A percentile compares a stretch with the other conserved stretches of the same genome.
Conservation (phyloP, 2,888 invertebrate species). For the Caenorhabditis macrosperma region DNA sequence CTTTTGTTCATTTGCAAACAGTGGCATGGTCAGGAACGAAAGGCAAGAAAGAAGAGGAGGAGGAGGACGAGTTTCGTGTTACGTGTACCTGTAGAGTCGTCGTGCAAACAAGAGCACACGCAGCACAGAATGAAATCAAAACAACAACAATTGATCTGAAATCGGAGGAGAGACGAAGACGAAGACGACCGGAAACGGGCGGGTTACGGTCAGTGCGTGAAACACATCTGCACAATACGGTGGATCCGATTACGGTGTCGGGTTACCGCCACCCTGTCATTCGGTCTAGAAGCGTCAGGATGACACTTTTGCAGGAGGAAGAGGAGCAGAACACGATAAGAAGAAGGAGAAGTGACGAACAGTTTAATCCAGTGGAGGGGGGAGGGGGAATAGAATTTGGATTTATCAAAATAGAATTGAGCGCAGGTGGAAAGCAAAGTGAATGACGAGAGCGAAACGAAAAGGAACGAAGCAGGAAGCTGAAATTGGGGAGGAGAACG, state of each 20-base stretch:
- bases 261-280: constrained; percentile 11
- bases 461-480: not conserved
- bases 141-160: constrained; percentile 15
- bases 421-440: not conserved
- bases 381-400: not conserved
- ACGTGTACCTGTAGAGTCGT: constrained; percentile 39
- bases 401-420: constrained; percentile 4
- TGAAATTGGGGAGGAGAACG: not conserved
- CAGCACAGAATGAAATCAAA: constrained; percentile 15
- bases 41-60: constrained; percentile 1
- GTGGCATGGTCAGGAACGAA: constrained; percentile 22
- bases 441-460: not conserved
- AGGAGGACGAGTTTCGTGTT: constrained; percentile 40
- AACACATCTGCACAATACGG: constrained; percentile 30
- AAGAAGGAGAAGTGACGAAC: not conserved
- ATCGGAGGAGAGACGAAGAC: constrained; percentile 14
- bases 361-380: not conserved
- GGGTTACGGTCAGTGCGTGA: constrained; percentile 49
- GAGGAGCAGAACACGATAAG: constrained; percentile 40
- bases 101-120: constrained; percentile 1
- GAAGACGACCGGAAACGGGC: constrained; percentile 35
- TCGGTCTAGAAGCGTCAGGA: constrained; percentile 46
- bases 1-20: constrained; percentile 43
- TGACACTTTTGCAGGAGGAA: constrained; percentile 20
- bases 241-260: constrained; percentile 43